These are phyloP conservation scores for Drosophila acutilabella DNA, from an alignment of 2,888 invertebrate species.

Conservation along the genomic window DNA sequence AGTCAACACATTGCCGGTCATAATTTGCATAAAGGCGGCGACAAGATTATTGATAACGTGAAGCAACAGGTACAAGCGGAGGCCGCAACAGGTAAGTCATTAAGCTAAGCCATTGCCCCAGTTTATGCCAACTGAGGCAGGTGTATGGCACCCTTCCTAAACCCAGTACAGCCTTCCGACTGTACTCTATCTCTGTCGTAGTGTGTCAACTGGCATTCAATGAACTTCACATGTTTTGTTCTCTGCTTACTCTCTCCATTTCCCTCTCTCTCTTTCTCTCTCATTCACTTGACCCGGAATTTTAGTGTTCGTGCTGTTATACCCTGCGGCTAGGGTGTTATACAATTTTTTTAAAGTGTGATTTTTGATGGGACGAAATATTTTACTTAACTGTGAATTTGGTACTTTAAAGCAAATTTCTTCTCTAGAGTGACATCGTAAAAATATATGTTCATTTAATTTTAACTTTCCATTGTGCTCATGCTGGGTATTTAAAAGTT, in stretches of 20 bases:
- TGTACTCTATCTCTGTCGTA: neutral
- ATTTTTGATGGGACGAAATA: too few relatives aligned
- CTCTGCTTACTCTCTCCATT: neutral
- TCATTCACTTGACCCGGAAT: neutral
- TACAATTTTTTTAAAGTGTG: neutral
- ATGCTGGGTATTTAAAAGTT: neutral
- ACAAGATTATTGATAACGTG: slow-evolving; percentile 83
- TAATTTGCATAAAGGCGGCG: slow-evolving; percentile 71
- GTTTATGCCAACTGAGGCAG: neutral
- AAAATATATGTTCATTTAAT: neutral
- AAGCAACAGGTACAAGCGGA: slow-evolving; percentile 83
- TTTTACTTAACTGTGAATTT: too few relatives aligned
- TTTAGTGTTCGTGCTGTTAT: neutral
- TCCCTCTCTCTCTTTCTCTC: neutral
- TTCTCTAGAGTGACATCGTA: too few relatives aligned
- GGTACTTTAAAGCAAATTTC: too few relatives aligned
- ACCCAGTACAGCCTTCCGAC: neutral
- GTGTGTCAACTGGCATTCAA: neutral
- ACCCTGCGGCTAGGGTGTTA: neutral
- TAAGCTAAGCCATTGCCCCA: slow-evolving; percentile 4
- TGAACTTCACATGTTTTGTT: neutral
- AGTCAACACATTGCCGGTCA: slow-evolving; percentile 74
- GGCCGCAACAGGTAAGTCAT: slow-evolving; percentile 84
- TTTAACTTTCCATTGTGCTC: neutral
- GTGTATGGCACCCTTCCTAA: neutral